Evolutionary conservation across 1,140 invertebrate species (phyloP).

Genomic region (Cydia amplana): DNA sequence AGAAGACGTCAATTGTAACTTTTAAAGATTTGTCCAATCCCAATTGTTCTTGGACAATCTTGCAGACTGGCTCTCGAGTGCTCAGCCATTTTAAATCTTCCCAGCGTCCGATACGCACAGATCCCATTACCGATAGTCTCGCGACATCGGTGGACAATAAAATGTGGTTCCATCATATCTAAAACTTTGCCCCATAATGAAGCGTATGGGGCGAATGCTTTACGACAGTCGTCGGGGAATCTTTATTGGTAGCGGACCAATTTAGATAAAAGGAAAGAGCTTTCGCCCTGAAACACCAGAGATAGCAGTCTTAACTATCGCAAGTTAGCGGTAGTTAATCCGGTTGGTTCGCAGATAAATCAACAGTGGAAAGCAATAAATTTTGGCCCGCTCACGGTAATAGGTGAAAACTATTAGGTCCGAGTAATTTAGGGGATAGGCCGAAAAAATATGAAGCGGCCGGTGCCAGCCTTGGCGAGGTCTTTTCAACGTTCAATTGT

Average conservation of each 20-base stretch:
- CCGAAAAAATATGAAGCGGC: constrained; percentile 69
- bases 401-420: constrained; percentile 79
- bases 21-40: background rate
- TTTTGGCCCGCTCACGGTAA: constrained; percentile 68
- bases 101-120: constrained; percentile 46
- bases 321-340: constrained; percentile 79
- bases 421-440: constrained; percentile 66
- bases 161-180: constrained; percentile 78
- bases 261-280: constrained; percentile 80
- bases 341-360: constrained; percentile 72
- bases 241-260: constrained; percentile 79
- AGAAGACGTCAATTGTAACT: background rate
- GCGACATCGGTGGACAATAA: constrained; percentile 78
- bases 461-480: constrained; percentile 42
- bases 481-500: background rate
- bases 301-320: constrained; percentile 79
- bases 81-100: constrained; percentile 45
- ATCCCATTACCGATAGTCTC: constrained; percentile 77
- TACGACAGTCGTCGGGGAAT: constrained; percentile 76
- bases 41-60: constrained; percentile 35
- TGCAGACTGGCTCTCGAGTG: constrained; percentile 38
- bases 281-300: constrained; percentile 75
- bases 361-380: constrained; percentile 77
- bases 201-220: constrained; percentile 78
- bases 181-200: constrained; percentile 79